These are phyloP conservation scores for Solea solea DNA, from an alignment of 2,113 vertebrate genomes.

Conservation along the genomic window DNA sequence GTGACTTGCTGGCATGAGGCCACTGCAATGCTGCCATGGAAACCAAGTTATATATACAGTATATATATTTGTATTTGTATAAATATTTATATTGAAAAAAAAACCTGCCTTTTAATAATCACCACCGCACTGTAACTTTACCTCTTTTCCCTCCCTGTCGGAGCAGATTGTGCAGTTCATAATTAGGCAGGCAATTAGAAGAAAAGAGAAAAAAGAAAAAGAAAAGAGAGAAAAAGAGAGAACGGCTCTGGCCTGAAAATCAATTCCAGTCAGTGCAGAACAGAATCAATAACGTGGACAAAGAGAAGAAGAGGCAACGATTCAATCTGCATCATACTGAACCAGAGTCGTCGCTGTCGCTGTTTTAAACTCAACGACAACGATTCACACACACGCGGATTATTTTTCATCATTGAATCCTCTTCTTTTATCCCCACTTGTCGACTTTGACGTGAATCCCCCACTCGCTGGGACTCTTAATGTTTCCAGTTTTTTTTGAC, in stretches of 20 bases:
- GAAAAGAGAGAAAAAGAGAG: not conserved
- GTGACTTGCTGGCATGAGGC: slow-evolving; percentile 12
- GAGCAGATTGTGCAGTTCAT: slow-evolving; percentile 44
- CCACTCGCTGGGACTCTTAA: not conserved
- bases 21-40: slow-evolving; percentile 51
- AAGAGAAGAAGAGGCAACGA: slow-evolving; percentile 23
- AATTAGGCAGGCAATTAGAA: slow-evolving; percentile 56
- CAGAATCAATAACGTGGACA: slow-evolving; percentile 42
- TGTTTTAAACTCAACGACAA: not conserved
- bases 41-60: slow-evolving; percentile 29
- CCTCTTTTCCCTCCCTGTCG: not conserved
- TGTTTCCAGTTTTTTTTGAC: slow-evolving; percentile 53
- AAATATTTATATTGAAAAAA: slow-evolving; percentile 8
- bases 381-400: not conserved
- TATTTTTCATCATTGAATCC: not conserved
- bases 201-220: no score
- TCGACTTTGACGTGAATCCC: no score
- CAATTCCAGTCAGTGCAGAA: slow-evolving; percentile 38
- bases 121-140: not conserved
- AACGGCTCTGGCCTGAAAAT: slow-evolving; percentile 44
- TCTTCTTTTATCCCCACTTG: no score
- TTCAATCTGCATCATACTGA: slow-evolving; percentile 42
- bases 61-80: no score
- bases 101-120: slow-evolving; percentile 51
- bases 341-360: not conserved